Percentiles rank a stretch among this genome's conserved stretches.
Evolutionary conservation across 2,797 vertebrate species (phyloP).

Genomic region (Coregonus sp.): DNA sequence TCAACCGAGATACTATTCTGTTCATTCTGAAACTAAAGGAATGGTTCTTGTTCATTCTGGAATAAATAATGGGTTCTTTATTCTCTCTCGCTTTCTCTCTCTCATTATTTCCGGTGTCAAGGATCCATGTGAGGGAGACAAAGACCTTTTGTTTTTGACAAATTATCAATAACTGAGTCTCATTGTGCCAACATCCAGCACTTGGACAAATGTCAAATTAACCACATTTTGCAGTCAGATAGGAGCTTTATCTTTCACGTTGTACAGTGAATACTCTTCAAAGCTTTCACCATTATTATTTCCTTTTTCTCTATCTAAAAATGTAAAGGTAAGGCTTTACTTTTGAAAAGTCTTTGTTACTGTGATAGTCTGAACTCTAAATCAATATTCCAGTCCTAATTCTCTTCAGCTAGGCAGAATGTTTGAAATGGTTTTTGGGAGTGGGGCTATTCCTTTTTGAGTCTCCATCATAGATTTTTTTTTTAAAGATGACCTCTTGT

Average conservation of each 20-base stretch:
- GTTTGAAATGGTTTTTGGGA: not conserved
- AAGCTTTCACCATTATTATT: not conserved
- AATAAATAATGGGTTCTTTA: too few species aligned
- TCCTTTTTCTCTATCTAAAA: not conserved
- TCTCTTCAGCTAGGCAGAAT: not conserved
- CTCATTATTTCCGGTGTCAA: not conserved
- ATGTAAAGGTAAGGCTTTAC: not conserved
- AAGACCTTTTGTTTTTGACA: not conserved
- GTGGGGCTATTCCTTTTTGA: not conserved
- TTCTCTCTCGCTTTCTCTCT: not conserved
- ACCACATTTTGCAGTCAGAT: not conserved
- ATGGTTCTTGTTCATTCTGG: too few species aligned
- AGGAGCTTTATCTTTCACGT: not conserved
- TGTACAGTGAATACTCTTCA: not conserved
- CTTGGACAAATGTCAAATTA: not conserved
- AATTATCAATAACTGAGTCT: conserved; percentile 17
- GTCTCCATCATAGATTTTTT: not conserved
- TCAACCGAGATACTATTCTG: too few species aligned
- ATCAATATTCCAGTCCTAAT: conserved; percentile 6
- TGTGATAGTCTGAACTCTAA: not conserved
- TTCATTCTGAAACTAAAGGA: not conserved
- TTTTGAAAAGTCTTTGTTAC: not conserved
- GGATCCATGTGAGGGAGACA: not conserved
- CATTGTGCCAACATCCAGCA: not conserved
- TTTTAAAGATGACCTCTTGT: not conserved